phyloP scores from a whole-genome alignment of 2,113 vertebrate genomes.

The Heterocephalus glaber region DNA sequence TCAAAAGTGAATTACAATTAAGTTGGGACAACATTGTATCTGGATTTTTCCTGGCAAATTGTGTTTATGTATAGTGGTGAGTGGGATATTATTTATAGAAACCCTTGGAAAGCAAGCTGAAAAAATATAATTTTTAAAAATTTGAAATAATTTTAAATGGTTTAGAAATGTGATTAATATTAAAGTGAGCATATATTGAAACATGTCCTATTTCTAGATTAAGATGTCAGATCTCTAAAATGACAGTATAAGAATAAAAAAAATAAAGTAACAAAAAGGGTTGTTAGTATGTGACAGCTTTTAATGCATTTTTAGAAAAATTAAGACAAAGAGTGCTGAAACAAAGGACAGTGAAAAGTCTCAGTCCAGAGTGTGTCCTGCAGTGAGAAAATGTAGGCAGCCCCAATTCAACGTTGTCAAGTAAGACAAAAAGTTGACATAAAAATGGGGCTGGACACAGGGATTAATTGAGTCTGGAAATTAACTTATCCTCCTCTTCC shows the following conservation, averaged over 20 bases:
- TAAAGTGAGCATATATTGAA: neutral
- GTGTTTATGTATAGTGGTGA: neutral
- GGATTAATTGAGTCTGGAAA: neutral
- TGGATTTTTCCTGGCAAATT: neutral
- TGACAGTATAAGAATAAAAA: neutral
- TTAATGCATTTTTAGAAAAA: neutral
- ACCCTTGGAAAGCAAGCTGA: neutral
- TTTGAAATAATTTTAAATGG: neutral
- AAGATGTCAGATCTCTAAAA: neutral
- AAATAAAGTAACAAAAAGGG: neutral
- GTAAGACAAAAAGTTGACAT: neutral
- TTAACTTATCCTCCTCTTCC: neutral
- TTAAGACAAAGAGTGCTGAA: neutral
- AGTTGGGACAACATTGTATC: neutral
- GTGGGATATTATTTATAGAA: neutral
- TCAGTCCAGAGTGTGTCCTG: too few relatives aligned
- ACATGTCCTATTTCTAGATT: neutral
- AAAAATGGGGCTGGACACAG: neutral
- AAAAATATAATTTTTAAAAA: neutral
- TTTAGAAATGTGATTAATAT: neutral
- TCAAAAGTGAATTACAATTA: neutral
- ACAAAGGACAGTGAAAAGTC: neutral
- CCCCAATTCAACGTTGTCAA: neutral
- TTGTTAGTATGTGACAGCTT: neutral
- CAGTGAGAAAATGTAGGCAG: neutral